Evolutionary conservation across 2,888 invertebrate genomes (phyloP).

Genomic region (Drosophila meridiana): DNA sequence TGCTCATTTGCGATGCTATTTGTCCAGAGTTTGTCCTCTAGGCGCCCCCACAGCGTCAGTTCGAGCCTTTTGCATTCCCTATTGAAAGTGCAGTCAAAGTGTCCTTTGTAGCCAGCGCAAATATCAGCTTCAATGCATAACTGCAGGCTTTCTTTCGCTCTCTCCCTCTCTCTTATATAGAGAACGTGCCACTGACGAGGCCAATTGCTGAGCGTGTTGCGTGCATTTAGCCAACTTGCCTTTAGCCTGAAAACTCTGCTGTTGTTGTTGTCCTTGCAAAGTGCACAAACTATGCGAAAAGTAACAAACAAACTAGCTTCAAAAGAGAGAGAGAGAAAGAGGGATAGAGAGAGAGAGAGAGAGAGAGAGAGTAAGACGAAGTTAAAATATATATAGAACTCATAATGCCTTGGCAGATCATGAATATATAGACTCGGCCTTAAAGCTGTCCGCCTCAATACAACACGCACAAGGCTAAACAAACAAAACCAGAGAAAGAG

Average conservation of each 20-base stretch:
- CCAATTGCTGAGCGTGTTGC: conserved; percentile 26
- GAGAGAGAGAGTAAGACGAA: neutral
- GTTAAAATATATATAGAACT: neutral
- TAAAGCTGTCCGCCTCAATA: neutral
- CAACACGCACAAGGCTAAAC: conserved; percentile 5
- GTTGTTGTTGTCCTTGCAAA: conserved; percentile 8
- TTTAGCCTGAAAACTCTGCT: neutral
- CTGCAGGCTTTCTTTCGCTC: conserved; percentile 35
- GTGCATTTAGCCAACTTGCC: conserved; percentile 25
- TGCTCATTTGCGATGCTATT: conserved; percentile 70
- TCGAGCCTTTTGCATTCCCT: conserved; percentile 12
- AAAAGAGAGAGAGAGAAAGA: neutral
- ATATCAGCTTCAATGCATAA: conserved; percentile 52
- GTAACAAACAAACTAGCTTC: conserved; percentile 2
- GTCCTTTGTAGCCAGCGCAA: conserved; percentile 33
- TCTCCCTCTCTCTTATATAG: neutral
- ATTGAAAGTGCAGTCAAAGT: conserved; percentile 32
- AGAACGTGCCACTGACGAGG: conserved; percentile 10
- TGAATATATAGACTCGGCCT: neutral
- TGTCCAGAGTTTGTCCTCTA: conserved; percentile 17
- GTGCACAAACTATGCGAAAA: conserved; percentile 30
- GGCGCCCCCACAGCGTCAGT: conserved; percentile 4
- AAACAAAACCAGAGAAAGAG: conserved; percentile 3
- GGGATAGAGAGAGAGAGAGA: neutral
- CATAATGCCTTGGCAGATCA: conserved; percentile 1